Percentiles rank a stretch among this genome's conserved stretches.
phyloP scores from a whole-genome alignment of 2,113 vertebrate genomes.

The Miniopterus natalensis region DNA sequence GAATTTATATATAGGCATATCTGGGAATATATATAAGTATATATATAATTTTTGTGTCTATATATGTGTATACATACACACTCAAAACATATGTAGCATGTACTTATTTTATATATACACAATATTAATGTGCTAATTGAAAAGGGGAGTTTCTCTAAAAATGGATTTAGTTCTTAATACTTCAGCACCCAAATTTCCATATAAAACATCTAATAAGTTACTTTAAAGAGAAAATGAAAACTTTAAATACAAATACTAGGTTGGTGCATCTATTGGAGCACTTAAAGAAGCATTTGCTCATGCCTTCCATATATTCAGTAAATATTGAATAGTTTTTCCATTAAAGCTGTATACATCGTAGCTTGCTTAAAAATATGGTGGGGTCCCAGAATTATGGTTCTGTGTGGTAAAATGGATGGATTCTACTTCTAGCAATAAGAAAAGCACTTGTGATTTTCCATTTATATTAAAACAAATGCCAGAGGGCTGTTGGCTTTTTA shows the following conservation, averaged over 20 bases:
- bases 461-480: background rate
- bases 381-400: background rate
- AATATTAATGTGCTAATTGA: background rate
- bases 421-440: background rate
- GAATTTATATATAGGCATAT: background rate
- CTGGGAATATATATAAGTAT: background rate
- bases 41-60: background rate
- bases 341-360: background rate
- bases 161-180: background rate
- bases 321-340: background rate
- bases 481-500: background rate
- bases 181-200: background rate
- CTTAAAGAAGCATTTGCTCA: background rate
- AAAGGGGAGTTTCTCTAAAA: constrained; percentile 7
- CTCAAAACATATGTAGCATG: background rate
- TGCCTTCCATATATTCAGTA: background rate
- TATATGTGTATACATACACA: background rate
- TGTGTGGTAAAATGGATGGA: background rate
- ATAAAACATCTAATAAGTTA: background rate
- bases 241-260: background rate
- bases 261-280: background rate
- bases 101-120: background rate
- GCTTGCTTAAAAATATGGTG: background rate
- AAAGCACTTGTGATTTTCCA: background rate
- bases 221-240: constrained; percentile 6